Evolutionary conservation across 2,888 invertebrate genomes (phyloP), one percentile per base, ranked within the genome.

Genomic region (Epistrophe grossulariae): DNA sequence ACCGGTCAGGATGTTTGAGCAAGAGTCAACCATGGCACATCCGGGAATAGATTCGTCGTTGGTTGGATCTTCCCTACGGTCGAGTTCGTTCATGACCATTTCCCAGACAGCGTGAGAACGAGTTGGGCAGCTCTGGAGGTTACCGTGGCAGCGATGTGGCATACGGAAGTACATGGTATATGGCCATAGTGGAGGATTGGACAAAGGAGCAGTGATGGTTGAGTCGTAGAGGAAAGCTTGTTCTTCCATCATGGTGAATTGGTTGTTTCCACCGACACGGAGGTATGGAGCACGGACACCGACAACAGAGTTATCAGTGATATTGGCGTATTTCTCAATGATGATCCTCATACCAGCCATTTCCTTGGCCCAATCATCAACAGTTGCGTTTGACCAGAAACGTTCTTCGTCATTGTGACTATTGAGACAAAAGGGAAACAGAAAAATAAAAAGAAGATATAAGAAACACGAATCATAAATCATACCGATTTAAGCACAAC

Each of bases 91-190:
- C 96, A 98, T 96, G 48, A 98, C 98, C 97, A 98, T 98, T 93
- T 98, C 98, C 98, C 98, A 98, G 48, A 98, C 98, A 64, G 98
- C 98, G 93, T 98, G 98, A 88, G 97, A 97, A 91, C 98, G 95
- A 3, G 97, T 98, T 13, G 98, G 98, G 92, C 98, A 98, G 92
- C 96, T 97, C 92, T 98, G 98, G 80, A 97, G 93, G 93, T 98
- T 98, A 88, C 98, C 98, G 92, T 98, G 98, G 91, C 98, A 98
- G 84, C 97, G 95, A 93, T 98, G 98, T 0, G 98, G 98, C 97
- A 98, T 98, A 90, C 97, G 96, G 95, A 98, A 98, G 94, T 99
- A 98, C 96, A 99, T 97, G 79, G 99, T 99, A 94, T 99, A 99
- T 4, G 99, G 99, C 99, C 99, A 99, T 89, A 98, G 95, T 72